Evolutionary conservation across 2,797 vertebrate genomes (phyloP).

Genomic region (Channa striata): DNA sequence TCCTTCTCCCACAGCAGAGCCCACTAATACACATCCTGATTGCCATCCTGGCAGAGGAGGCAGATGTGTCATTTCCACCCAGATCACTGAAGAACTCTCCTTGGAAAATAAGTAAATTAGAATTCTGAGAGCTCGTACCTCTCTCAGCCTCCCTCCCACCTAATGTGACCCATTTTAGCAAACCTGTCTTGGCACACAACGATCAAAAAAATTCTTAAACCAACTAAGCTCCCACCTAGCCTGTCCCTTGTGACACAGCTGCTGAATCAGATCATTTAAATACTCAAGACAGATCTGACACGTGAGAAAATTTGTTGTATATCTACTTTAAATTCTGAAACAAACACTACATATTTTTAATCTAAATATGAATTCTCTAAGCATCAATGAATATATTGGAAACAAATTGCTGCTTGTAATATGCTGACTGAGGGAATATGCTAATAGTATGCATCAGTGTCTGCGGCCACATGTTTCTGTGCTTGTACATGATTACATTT

Average conservation of each 20-base stretch:
- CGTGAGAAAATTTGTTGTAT: not conserved
- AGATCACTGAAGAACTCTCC: conserved; percentile 74
- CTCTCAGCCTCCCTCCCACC: conserved; percentile 34
- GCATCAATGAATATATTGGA: conserved; percentile 38
- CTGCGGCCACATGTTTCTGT: conserved; percentile 12
- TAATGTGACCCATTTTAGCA: conserved; percentile 74
- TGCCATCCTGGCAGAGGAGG: conserved; percentile 64
- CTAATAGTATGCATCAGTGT: conserved; percentile 30
- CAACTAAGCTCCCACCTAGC: conserved; percentile 25
- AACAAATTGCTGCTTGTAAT: conserved; percentile 8
- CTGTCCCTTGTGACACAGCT: not conserved
- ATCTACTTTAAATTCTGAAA: not conserved
- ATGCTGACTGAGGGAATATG: conserved; percentile 54
- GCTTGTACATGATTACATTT: conserved; percentile 37
- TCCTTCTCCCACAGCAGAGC: conserved; percentile 66
- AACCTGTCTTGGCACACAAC: conserved; percentile 29
- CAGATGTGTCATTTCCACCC: conserved; percentile 78
- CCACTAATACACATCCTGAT: conserved; percentile 75
- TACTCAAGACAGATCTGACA: not conserved
- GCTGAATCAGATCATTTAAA: not conserved
- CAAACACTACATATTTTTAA: not conserved
- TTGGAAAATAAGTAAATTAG: conserved; percentile 77
- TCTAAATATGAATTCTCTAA: not conserved
- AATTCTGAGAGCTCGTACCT: conserved; percentile 58
- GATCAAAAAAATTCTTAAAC: conserved; percentile 11